Percentiles rank a stretch among this genome's conserved stretches.
Evolutionary conservation across 2,797 vertebrate species (phyloP).

Genomic region (Austrolebias charrua): DNA sequence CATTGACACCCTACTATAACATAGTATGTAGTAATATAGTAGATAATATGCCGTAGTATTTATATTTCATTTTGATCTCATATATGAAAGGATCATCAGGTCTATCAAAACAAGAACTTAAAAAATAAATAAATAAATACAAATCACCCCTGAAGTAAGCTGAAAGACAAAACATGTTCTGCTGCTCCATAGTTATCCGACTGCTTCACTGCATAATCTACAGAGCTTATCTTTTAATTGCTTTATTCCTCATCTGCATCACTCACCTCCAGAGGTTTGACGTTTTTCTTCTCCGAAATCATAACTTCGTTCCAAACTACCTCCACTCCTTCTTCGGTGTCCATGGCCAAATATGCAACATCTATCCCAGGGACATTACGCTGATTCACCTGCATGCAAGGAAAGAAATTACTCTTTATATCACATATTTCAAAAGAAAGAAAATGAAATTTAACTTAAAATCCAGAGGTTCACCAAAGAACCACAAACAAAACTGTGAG

Average conservation of each 20-base stretch:
- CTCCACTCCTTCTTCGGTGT: constrained; percentile 96
- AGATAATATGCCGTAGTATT: no score
- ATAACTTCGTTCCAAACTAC: constrained; percentile 99
- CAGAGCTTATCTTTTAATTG: neutral
- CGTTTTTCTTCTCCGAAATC: constrained; percentile 96
- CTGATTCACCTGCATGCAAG: constrained; percentile 88
- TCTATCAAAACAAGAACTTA: no score
- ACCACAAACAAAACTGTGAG: neutral
- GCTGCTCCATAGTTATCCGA: no score
- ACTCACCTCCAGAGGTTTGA: constrained; percentile 91
- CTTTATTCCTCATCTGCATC: neutral
- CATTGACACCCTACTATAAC: no score
- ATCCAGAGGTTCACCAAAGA: neutral
- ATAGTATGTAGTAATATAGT: no score
- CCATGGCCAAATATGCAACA: constrained; percentile 96
- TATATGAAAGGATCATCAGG: no score
- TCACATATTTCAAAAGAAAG: neutral
- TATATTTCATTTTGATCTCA: no score
- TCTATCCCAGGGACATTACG: constrained; percentile 97
- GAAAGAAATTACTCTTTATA: neutral
- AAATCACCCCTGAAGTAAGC: no score
- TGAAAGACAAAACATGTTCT: no score
- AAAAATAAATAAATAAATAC: no score
- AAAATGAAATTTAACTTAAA: neutral
- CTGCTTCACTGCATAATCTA: neutral